A percentile compares a stretch with the other conserved stretches of the same genome.
Conservation (phyloP, 2,113 vertebrate genomes). For the Plotosus lineatus region DNA sequence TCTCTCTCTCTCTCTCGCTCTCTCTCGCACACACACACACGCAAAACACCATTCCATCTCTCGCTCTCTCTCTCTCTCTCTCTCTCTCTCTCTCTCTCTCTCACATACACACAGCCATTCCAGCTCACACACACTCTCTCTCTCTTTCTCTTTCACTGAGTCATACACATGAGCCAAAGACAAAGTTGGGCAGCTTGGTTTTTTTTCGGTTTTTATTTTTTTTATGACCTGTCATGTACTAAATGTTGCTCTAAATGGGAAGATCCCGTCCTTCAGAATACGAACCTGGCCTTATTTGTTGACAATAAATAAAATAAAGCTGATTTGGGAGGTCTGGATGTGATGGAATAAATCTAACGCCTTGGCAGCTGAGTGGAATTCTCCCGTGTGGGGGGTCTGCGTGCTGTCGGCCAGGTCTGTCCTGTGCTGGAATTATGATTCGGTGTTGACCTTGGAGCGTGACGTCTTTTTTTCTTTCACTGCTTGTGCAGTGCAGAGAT, state of each 20-base stretch:
- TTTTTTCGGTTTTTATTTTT: conserved; percentile 11
- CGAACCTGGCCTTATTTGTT: conserved; percentile 38
- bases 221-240: conserved; percentile 1
- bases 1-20: too few relatives aligned
- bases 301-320: background rate
- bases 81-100: too few relatives aligned
- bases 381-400: conserved; percentile 12
- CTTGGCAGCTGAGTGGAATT: conserved; percentile 6
- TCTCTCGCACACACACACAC: too few relatives aligned
- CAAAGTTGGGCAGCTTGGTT: background rate
- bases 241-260: background rate
- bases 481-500: background rate
- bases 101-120: too few relatives aligned
- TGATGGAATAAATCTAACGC: conserved; percentile 25
- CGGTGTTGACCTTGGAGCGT: conserved; percentile 41
- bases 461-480: background rate
- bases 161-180: background rate
- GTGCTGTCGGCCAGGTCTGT: conserved; percentile 3
- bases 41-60: too few relatives aligned
- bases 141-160: too few relatives aligned
- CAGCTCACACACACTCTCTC: too few relatives aligned
- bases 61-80: too few relatives aligned
- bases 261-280: conserved; percentile 11
- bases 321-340: conserved; percentile 5
- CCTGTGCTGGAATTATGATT: conserved; percentile 1